Conservation (phyloP, 92 coral and sea anemone genomes). For the Zoanthus solanderi region DNA sequence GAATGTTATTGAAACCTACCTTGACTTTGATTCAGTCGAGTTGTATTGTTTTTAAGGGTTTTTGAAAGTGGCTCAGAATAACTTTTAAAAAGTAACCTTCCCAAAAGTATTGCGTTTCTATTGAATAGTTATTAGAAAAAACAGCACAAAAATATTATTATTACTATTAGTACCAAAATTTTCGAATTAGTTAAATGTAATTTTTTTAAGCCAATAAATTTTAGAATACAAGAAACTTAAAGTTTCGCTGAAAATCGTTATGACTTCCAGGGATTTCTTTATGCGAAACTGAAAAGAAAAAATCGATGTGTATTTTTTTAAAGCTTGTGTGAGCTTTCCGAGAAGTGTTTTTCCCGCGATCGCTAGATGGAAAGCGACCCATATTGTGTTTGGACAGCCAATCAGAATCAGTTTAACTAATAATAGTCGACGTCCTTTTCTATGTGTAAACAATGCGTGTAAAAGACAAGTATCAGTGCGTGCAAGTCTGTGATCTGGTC, state of each 20-base stretch:
- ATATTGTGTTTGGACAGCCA: constrained; percentile 27
- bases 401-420: constrained; percentile 10
- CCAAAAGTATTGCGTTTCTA: not conserved
- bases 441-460: constrained; percentile 29
- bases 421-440: constrained; percentile 7
- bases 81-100: not conserved
- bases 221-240: not conserved
- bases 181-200: not conserved
- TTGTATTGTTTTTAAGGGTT: not conserved
- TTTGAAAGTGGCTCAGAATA: not conserved
- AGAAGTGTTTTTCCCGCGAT: not conserved
- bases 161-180: not conserved
- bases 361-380: not conserved
- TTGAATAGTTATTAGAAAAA: not conserved
- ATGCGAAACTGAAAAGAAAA: constrained; percentile 34
- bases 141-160: not conserved
- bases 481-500: constrained; percentile 5
- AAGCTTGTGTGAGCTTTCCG: not conserved
- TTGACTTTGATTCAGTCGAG: not conserved
- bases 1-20: constrained; percentile 8
- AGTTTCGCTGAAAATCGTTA: not conserved
- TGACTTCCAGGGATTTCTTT: not conserved
- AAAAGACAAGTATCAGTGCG: constrained; percentile 38
- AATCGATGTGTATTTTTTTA: not conserved
- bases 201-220: not conserved